Base-by-base conservation (phyloP, 92 coral and sea anemone species). In the Porites evermanni region DNA sequence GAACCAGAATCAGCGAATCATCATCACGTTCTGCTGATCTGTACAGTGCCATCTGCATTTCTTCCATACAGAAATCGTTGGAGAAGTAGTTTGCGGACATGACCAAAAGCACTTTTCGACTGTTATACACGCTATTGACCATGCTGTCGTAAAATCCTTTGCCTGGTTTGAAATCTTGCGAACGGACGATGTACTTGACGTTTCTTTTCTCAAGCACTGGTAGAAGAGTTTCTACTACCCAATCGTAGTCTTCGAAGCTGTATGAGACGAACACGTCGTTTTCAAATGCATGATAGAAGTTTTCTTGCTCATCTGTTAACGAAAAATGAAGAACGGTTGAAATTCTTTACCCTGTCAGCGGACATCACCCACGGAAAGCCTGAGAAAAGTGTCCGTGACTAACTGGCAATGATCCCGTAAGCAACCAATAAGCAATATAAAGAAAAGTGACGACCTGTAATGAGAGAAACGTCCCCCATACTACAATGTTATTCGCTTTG, bases 191-290 rank as follows among this genome's bases (percentile, higher is more conserved):
- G 77, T 79, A 70, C 7, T 74, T 58, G 26, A 94, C 58, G 67
- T 52, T 50, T 38, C 84, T 83, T 64, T 69, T 68, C 6, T 94
- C 89, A 4, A 94, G 65, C 21, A 90, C 21, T 2, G 91, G 84
- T 14, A 80, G 77, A 32, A 94, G 53, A n/a, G 79, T 63, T 2
- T 85, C 65, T 32, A 91, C 64, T 1, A 96, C 89, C 99, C 99
- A 96, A 3, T 14, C 87, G 78, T 89, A 88, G 70, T 96, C 95
- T 67, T 95, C 85, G 53, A 95, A 86, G 80, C 95, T 93, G 93
- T 95, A 96, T 0, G 99, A 91, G 11, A 96, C 68, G 73, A 96
- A 96, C 29, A 84, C 96, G 71, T 90, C 98, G 54, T 80, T 56
- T 10, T 56, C 61, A 14, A 56, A 56, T 14, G 47, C 47, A 38